These are phyloP conservation scores for Darevskia nairensis DNA, from an alignment of 2,797 vertebrate genomes.

Conservation along the genomic window DNA sequence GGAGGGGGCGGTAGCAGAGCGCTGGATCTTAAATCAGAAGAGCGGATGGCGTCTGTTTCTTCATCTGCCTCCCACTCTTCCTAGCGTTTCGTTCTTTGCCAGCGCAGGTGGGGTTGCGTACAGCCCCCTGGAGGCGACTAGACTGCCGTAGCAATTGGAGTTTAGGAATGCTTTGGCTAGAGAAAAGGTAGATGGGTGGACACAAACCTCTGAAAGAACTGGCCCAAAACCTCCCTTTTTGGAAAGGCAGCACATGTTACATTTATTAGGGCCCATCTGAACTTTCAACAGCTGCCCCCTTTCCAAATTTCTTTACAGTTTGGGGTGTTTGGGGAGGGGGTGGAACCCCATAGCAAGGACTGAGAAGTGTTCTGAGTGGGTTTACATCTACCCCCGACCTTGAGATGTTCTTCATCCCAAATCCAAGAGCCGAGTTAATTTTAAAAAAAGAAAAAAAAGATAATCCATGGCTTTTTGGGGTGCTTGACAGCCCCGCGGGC, in stretches of 20 bases:
- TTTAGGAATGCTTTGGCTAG: neutral
- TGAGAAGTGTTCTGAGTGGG: too few relatives aligned
- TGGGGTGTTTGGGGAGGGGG: too few relatives aligned
- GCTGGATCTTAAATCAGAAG: slow-evolving; percentile 13
- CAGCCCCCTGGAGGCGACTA: slow-evolving; percentile 1
- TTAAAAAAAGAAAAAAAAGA: too few relatives aligned
- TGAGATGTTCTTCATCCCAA: too few relatives aligned
- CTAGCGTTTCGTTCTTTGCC: neutral
- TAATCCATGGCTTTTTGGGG: too few relatives aligned
- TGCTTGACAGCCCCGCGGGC: too few relatives aligned
- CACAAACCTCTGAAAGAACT: neutral
- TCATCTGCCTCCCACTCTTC: slow-evolving; percentile 27
- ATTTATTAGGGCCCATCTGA: too few relatives aligned
- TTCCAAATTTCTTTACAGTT: too few relatives aligned
- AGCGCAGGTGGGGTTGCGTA: slow-evolving; percentile 21
- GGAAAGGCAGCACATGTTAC: neutral
- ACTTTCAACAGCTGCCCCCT: too few relatives aligned
- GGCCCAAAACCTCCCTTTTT: neutral
- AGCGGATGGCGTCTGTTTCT: neutral
- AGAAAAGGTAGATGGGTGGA: neutral
- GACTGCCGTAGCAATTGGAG: neutral
- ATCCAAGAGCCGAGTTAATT: too few relatives aligned
- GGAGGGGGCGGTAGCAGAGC: neutral
- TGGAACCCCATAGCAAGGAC: too few relatives aligned
- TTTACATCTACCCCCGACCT: too few relatives aligned